Base-by-base conservation (phyloP, 2,888 invertebrate genomes). In the Melipona beecheii region DNA sequence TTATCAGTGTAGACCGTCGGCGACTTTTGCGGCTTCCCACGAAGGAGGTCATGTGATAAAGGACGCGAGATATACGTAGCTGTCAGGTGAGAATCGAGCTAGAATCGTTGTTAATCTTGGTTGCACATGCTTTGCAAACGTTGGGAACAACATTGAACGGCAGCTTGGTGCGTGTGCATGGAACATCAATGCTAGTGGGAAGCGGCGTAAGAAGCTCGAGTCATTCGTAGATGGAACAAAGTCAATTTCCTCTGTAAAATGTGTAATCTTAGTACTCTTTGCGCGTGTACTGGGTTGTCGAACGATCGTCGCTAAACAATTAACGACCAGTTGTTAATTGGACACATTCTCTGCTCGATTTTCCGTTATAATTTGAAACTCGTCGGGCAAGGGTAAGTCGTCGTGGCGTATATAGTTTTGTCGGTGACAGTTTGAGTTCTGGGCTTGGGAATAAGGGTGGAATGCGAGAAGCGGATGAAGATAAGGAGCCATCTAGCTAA, bases 371-470 rank as follows among this genome's bases (percentile, higher is more conserved):
- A 81, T 31, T 68, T 58, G 82, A 75, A 68, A 81, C 66, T 71
- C n/a, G 58, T 5, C 11, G 54, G 52, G 17, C 17, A 50, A 65
- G 62, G 64, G 36, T 31, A 49, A 49, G 27, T 21, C 43, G 43
- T 5, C 11, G 43, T 13, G 64, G 21, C 17, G 43, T 36, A 24
- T 64, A 36, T 15, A 71, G 68, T 76, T 79, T 21, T 19, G 65
- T 31, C 49, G 21, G 65, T 19, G 69, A 77, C 83, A 86, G 85
- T 43, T 9, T 43, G 1, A 90, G 90, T 84, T 91, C 89, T 89
- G 89, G 43, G 43, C 11, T 90, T 31, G 5, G 65, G 69, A 92
- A 93, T 91, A 91, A 92, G 91, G 90, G 89, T 92, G 92, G 93
- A 93, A 93, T 92, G 92, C 90, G 92, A 91, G 88, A 87, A 86